Conservation (phyloP, 1,140 invertebrate species). For the Lepidotrigona ventralis region DNA sequence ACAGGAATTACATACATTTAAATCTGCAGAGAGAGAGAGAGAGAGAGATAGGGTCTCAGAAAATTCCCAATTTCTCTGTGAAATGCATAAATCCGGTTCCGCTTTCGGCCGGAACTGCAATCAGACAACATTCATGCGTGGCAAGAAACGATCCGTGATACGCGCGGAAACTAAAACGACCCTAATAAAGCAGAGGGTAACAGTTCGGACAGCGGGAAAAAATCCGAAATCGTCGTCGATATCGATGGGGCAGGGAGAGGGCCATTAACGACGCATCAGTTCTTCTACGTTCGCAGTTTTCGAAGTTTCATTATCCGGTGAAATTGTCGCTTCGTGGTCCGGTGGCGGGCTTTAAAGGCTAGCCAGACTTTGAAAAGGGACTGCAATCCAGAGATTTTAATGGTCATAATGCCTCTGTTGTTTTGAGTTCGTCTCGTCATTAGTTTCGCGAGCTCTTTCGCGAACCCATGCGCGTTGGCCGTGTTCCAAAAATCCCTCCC, state of each 20-base stretch:
- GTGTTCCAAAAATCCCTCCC: constrained; percentile 25
- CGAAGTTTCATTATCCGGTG: constrained; percentile 50
- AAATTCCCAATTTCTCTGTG: neutral
- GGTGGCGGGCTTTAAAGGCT: constrained; percentile 43
- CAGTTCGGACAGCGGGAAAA: neutral
- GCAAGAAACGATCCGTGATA: neutral
- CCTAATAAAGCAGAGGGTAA: neutral
- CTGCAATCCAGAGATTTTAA: constrained; percentile 48
- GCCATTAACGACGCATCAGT: constrained; percentile 40
- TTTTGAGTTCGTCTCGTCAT: constrained; percentile 60
- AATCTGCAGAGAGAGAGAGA: neutral
- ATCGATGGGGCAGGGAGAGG: neutral
- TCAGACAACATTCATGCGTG: neutral
- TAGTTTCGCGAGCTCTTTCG: constrained; percentile 55
- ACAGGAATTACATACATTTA: neutral
- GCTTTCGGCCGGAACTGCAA: neutral
- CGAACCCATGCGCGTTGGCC: constrained; percentile 32
- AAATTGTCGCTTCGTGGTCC: constrained; percentile 43
- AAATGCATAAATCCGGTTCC: neutral
- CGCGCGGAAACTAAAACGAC: neutral
- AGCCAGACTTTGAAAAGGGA: constrained; percentile 23
- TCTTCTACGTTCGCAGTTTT: constrained; percentile 34
- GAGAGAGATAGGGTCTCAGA: neutral
- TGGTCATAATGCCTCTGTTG: constrained; percentile 55
- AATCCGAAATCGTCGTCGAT: neutral